Base-by-base conservation (phyloP, 2,113 vertebrate species). In the Sakesphorus luctuosus region DNA sequence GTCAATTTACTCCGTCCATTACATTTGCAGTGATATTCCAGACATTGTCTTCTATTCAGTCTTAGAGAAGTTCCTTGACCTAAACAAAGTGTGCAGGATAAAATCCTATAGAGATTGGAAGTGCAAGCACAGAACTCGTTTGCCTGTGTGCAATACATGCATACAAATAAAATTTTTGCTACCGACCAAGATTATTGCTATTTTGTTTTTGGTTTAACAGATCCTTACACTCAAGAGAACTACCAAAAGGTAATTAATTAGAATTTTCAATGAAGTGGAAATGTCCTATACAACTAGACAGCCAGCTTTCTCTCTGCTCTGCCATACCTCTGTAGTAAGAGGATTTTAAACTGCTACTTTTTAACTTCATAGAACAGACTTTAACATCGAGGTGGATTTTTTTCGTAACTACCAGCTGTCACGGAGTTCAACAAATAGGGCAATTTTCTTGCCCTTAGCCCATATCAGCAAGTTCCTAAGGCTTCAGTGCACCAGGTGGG, bases 1-100 rank as follows among this genome's bases (percentile, higher is more conserved):
- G 97, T 98, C 97, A 98, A 98, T 98, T 99, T 98, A 98, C 98
- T 98, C 97, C 61, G 96, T 98, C 98, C 98, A 98, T 98, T 99
- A 97, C 98, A 97, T 98, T 97, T 97, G 97, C 97, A 87, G 96
- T 96, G 97, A 97, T 98, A 98, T 98, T 98, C 97, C 96, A 98
- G 97, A 97, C 96, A 97, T 97, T 97, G 96, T 97, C 94, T 98
- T 96, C 95, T 97, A 97, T 96, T 97, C 97, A 95, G 91, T 96
- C 78, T 83, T 65, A 59, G 77, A 90, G 93, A 86, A 96, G 96
- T 94, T 93, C 95, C 93, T 71, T 72, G 87, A 96, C 96, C 96
- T 92, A 87, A 94, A 87, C 87, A 92, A 84, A 92, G 91, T 49
- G 53, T 36, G 59, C 66, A 79, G 89, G 53, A 62, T 63, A 94